Percentiles rank a stretch among this genome's conserved stretches.
These are phyloP conservation scores for Bathynomus jamesi DNA, from an alignment of 1,140 invertebrate genomes.

Conservation along the genomic window DNA sequence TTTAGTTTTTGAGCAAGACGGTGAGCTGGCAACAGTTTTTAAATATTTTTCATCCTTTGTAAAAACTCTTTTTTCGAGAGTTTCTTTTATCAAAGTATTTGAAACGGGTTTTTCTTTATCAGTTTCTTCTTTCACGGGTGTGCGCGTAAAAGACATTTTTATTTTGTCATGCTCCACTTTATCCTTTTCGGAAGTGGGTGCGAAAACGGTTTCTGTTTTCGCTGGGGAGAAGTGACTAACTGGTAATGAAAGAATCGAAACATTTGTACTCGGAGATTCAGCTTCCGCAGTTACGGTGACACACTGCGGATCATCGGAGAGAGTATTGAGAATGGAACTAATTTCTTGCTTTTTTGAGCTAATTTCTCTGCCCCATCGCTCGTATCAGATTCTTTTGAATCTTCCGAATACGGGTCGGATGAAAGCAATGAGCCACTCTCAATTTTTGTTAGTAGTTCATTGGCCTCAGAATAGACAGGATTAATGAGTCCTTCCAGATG, in stretches of 20 bases:
- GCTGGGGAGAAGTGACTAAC: not conserved
- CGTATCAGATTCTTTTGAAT: not conserved
- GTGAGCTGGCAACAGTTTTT: too few species aligned
- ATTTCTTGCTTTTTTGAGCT: not conserved
- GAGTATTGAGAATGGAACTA: not conserved
- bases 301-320: not conserved
- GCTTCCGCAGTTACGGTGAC: not conserved
- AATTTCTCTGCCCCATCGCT: not conserved
- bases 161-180: too few species aligned
- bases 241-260: not conserved
- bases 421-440: not conserved
- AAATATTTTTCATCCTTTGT: too few species aligned
- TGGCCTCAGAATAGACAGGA: slow-evolving; percentile 11
- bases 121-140: too few species aligned
- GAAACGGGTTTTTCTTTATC: too few species aligned
- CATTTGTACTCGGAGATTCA: not conserved
- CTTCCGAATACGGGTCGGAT: not conserved
- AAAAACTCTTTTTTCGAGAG: too few species aligned
- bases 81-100: too few species aligned
- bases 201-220: too few species aligned
- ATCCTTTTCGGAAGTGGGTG: too few species aligned
- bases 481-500: slow-evolving; percentile 7
- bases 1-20: too few species aligned
- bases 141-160: too few species aligned
- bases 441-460: not conserved